A percentile compares a stretch with the other conserved stretches of the same genome.
phyloP scores from a whole-genome alignment of 92 coral and sea anemone genomes.

The Virgularia gustaviana region DNA sequence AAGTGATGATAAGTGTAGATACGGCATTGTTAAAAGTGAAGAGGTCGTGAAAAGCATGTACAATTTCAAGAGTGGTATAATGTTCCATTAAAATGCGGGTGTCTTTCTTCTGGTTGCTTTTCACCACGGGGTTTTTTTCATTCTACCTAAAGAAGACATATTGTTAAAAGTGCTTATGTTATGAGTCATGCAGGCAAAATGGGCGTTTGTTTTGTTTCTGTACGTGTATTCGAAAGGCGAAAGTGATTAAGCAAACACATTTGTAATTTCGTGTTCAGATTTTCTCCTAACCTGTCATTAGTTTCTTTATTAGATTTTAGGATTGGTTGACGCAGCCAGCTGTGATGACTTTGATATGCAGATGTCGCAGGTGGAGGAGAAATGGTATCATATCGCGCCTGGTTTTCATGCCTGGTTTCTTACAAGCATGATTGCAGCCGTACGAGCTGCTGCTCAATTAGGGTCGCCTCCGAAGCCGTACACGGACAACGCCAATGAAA shows the following conservation, averaged over 20 bases:
- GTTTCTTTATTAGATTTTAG: slow-evolving; percentile 26
- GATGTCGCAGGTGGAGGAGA: slow-evolving; percentile 37
- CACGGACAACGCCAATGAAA: slow-evolving; percentile 50
- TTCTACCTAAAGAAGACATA: no score
- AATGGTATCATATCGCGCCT: slow-evolving; percentile 55
- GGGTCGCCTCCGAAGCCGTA: slow-evolving; percentile 56
- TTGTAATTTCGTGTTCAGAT: not conserved
- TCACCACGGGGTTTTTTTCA: no score
- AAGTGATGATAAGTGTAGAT: no score
- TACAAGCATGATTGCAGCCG: slow-evolving; percentile 53
- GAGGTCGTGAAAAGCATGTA: not conserved
- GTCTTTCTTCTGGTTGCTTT: no score
- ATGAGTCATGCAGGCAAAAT: no score
- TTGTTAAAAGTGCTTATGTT: no score
- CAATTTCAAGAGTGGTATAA: not conserved
- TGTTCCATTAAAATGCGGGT: no score
- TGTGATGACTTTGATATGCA: slow-evolving; percentile 19
- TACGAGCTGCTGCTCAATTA: slow-evolving; percentile 49
- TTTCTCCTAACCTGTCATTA: not conserved
- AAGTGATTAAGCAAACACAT: no score
- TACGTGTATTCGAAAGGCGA: no score
- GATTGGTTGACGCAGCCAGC: slow-evolving; percentile 40
- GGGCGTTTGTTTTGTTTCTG: no score
- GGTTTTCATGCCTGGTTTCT: slow-evolving; percentile 56
- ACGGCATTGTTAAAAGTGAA: no score